Evolutionary conservation across 2,113 vertebrate species (phyloP), one percentile per base, ranked within the genome.

Genomic region (Halcyon malimbica): DNA sequence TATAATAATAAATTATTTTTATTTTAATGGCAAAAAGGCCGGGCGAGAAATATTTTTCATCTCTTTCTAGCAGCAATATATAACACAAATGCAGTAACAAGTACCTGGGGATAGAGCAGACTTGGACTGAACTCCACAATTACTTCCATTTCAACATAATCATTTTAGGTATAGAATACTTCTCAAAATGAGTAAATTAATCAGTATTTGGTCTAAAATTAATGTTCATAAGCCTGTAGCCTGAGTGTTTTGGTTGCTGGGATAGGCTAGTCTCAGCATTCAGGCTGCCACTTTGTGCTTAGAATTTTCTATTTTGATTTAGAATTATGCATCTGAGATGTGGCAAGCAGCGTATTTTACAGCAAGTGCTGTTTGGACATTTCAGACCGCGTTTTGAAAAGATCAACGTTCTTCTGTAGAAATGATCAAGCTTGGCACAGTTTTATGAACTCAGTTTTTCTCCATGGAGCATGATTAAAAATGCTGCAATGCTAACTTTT

Each of bases 241-340:
- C 37, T 83, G 68, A 59, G 13, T 62, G 71, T 84, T 59, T 37
- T 84, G 35, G 3, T 67, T 79, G 42, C 17, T 82, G 53, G 26
- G 15, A 25, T 26, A 70, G 41, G 37, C 20, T 60, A 13, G 16
- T 56, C 6, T 67, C 37, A 70, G 65, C 76, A 64, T 83, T 74
- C 44, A 83, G 28, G 68, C 86, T 95, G 53, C 31, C 59, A 13
- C n/a, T 70, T 68, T 51, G 53, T 90, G 73, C 20, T 87, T 75
- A 59, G 16, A 69, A 16, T 57, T 94, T 86, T 87, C 28, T 62
- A 20, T 86, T 94, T 95, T 95, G 6, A 56, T 80, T 95, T 85
- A 91, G 74, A 51, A 10, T 33, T 46, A n/a, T 18, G 24, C 6
- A 35, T 79, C n/a, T 60, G 37, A 96, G 78, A 29, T 64, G 50